Evolutionary conservation across 2,113 vertebrate species (phyloP).

Genomic region (Pogonocichla stellata): DNA sequence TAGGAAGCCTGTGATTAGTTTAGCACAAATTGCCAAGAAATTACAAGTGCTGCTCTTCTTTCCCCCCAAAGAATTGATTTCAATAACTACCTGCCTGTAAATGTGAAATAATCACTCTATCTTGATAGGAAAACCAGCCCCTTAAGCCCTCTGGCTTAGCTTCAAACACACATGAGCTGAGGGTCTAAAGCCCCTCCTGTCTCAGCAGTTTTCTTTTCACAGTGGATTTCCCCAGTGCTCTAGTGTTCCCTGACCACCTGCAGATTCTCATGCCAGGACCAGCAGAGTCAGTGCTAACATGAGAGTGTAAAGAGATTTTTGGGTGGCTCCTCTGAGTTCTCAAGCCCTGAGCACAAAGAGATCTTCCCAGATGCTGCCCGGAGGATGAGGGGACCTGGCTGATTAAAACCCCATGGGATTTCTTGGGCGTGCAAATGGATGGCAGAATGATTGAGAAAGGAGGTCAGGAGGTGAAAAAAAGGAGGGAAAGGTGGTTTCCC

Average conservation of each 20-base stretch:
- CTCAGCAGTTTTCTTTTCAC: neutral
- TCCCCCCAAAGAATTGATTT: neutral
- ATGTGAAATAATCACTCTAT: neutral
- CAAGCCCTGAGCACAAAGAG: neutral
- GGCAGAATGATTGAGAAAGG: neutral
- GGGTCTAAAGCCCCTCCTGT: neutral
- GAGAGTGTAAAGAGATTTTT: neutral
- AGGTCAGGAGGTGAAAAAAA: neutral
- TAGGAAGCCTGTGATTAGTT: neutral
- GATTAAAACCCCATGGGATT: fast-evolving
- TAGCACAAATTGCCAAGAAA: neutral
- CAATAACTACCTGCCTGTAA: neutral
- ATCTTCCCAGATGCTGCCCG: fast-evolving
- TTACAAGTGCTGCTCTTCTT: neutral
- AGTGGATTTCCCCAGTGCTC: neutral
- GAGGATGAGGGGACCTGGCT: fast-evolving
- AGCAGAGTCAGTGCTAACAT: fast-evolving
- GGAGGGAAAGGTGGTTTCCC: neutral
- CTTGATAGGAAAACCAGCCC: neutral
- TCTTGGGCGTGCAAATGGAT: neutral
- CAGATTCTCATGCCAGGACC: neutral
- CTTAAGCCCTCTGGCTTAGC: neutral
- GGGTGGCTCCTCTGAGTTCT: neutral
- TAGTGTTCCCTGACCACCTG: neutral
- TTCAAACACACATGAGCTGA: fast-evolving